Conservation (phyloP, 2,113 vertebrate species). For the Falcunculus frontatus region DNA sequence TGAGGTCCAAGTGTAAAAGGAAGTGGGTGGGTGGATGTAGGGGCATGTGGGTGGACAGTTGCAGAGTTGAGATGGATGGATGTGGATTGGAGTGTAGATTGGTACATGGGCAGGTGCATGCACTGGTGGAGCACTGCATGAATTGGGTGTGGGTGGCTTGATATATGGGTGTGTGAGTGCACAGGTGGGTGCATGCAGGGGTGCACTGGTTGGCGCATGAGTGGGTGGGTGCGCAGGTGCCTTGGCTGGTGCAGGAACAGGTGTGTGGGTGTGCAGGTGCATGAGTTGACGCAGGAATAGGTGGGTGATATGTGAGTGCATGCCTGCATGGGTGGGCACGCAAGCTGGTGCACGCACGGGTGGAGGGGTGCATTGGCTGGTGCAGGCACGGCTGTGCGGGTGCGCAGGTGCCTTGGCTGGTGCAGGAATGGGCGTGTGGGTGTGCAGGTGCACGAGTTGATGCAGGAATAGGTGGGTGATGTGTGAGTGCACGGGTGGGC, state of each 20-base stretch:
- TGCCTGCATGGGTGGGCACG: neutral
- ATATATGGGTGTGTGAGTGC: neutral
- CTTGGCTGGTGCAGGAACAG: no score
- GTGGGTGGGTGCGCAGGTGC: fast-evolving
- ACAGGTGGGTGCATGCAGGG: neutral
- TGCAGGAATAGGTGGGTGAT: neutral
- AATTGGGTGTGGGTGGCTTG: neutral
- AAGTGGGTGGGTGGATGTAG: neutral
- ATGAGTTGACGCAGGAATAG: neutral
- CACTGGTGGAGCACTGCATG: neutral
- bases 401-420: neutral
- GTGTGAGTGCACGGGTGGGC: neutral
- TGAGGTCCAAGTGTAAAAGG: neutral
- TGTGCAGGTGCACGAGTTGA: no score
- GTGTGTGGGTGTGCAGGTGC: neutral
- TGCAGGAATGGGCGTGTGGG: neutral
- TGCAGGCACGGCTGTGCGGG: neutral
- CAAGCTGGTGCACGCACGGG: neutral
- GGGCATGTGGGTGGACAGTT: neutral
- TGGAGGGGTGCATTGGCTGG: neutral
- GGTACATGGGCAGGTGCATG: neutral
- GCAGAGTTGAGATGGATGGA: neutral
- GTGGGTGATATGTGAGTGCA: no score
- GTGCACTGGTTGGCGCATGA: neutral
- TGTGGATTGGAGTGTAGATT: neutral